phyloP scores from a whole-genome alignment of 2,888 invertebrate species.

The Phymatocera aterrima region DNA sequence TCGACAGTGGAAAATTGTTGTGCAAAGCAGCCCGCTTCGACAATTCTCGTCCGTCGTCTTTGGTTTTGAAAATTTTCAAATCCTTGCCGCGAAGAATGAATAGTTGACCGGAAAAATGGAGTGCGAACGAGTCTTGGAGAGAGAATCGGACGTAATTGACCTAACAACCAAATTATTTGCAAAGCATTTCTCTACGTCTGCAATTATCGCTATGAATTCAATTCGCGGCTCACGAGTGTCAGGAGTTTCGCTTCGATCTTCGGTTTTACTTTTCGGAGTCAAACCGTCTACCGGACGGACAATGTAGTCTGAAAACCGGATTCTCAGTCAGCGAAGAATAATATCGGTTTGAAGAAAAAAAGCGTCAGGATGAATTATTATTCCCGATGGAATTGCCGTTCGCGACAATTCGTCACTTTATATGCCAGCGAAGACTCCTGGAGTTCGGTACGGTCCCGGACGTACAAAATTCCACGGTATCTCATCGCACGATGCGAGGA shows the following conservation, averaged over 20 bases:
- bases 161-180: no score
- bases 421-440: not conserved
- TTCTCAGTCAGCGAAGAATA: not conserved
- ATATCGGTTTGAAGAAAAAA: not conserved
- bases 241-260: not conserved
- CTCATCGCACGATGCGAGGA: not conserved
- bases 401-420: conserved; percentile 9
- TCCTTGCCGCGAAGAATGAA: no score
- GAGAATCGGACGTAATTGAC: no score
- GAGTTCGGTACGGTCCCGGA: conserved; percentile 24
- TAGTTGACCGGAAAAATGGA: no score
- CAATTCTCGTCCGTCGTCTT: no score
- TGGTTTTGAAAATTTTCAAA: no score
- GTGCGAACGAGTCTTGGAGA: no score
- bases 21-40: no score
- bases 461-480: conserved; percentile 23
- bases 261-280: not conserved
- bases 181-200: no score
- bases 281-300: not conserved
- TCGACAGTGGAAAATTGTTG: not conserved
- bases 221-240: not conserved
- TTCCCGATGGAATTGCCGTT: not conserved
- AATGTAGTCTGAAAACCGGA: not conserved
- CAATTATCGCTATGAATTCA: no score
- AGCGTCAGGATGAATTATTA: conserved; percentile 27